These are phyloP conservation scores for Rallus crepitans DNA, from an alignment of 2,797 vertebrate species.

Conservation along the genomic window DNA sequence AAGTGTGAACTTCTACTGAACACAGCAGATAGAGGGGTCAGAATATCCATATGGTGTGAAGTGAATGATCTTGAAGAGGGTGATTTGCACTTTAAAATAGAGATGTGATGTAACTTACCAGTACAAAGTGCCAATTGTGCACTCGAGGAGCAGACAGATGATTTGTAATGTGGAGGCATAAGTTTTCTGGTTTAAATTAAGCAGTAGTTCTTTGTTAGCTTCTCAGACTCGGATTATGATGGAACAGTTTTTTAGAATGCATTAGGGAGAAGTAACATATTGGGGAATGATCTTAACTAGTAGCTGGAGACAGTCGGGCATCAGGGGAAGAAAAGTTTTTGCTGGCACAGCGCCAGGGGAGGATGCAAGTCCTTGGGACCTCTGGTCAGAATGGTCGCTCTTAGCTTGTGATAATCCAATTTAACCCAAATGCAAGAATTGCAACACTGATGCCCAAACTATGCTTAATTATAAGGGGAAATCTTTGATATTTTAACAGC, in stretches of 20 bases:
- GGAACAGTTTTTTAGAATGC: background rate
- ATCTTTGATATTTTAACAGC: background rate
- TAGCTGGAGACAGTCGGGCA: background rate
- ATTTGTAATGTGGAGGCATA: background rate
- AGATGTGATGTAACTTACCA: background rate
- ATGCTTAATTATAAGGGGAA: background rate
- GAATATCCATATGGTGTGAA: background rate
- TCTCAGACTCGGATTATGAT: background rate
- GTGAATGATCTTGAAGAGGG: background rate
- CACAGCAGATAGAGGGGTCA: background rate
- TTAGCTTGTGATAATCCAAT: background rate
- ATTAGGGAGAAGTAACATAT: background rate
- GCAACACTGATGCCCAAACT: background rate
- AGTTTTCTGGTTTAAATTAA: background rate
- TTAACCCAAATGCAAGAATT: background rate
- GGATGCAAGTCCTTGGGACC: background rate
- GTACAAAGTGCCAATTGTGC: background rate
- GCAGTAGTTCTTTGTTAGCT: background rate
- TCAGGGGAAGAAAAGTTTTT: background rate
- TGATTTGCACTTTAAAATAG: background rate
- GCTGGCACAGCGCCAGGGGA: background rate
- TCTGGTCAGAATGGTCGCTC: background rate
- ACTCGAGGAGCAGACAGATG: background rate
- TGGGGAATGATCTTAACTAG: background rate
- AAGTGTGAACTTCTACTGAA: background rate